These are phyloP conservation scores for Yoshiicerus persimilis DNA, from an alignment of 1,140 invertebrate genomes.

Conservation along the genomic window DNA sequence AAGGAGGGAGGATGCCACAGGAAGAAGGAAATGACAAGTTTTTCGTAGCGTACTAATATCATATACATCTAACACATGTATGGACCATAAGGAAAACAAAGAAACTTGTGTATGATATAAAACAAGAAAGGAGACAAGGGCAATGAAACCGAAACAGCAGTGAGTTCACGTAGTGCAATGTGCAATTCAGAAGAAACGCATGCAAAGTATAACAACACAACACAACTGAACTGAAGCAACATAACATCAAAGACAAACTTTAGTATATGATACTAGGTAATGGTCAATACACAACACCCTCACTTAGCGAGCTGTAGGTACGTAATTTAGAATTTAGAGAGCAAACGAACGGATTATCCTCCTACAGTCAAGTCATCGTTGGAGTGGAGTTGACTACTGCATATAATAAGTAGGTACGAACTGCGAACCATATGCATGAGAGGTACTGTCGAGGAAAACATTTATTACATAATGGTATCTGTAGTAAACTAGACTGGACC, in stretches of 20 bases:
- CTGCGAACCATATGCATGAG: not conserved
- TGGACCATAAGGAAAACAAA: not conserved
- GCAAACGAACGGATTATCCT: not conserved
- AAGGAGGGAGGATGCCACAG: not conserved
- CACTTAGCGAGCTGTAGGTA: not conserved
- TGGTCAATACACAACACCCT: not conserved
- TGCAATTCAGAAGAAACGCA: not conserved
- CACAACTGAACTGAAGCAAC: too few species aligned
- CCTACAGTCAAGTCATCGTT: not conserved
- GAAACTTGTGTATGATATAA: not conserved
- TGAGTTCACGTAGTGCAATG: not conserved
- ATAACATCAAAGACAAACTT: not conserved
- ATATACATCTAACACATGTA: not conserved
- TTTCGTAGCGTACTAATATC: not conserved
- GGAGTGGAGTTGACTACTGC: too few species aligned
- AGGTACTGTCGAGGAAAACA: not conserved
- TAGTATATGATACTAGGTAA: not conserved
- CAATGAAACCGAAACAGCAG: conserved; percentile 11
- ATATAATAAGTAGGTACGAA: not conserved
- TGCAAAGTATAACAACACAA: not conserved
- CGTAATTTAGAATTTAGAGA: not conserved
- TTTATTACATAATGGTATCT: not conserved
- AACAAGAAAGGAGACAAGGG: not conserved
- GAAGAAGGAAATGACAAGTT: conserved; percentile 19
- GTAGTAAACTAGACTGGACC: not conserved